Evolutionary conservation across 2,888 invertebrate genomes (phyloP).

Genomic region (Melipona beecheii): DNA sequence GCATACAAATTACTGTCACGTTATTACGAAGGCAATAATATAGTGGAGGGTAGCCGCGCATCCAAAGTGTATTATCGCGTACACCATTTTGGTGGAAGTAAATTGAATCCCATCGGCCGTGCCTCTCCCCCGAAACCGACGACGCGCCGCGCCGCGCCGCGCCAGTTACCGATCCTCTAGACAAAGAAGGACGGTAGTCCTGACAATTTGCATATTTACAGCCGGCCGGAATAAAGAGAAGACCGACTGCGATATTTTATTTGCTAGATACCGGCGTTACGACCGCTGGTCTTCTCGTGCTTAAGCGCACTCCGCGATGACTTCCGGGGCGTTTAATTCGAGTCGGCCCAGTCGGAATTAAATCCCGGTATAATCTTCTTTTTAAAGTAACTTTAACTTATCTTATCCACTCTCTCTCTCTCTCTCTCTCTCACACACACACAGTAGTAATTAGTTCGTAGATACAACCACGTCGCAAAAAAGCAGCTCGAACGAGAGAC

Average conservation of each 20-base stretch:
- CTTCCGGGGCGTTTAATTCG: slow-evolving; percentile 60
- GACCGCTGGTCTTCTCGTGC: slow-evolving; percentile 49
- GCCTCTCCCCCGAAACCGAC: slow-evolving; percentile 37
- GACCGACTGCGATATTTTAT: slow-evolving; percentile 67
- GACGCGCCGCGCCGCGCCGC: slow-evolving; percentile 12
- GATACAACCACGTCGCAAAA: background rate
- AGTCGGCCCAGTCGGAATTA: slow-evolving; percentile 47
- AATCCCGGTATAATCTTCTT: slow-evolving; percentile 51
- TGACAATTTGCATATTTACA: slow-evolving; percentile 77
- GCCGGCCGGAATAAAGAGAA: slow-evolving; percentile 69
- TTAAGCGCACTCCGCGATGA: slow-evolving; percentile 43
- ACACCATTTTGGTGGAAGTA: slow-evolving; percentile 76
- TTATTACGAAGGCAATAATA: slow-evolving; percentile 74
- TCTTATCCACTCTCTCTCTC: too few species aligned
- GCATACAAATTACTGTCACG: slow-evolving; percentile 73
- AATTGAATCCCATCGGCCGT: slow-evolving; percentile 77
- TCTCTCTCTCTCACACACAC: accelerated
- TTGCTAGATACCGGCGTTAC: slow-evolving; percentile 70
- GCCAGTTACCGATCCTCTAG: slow-evolving; percentile 60
- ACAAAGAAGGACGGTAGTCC: slow-evolving; percentile 70
- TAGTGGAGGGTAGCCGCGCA: slow-evolving; percentile 66
- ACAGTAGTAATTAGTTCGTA: background rate
- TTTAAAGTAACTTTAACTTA: slow-evolving; percentile 43
- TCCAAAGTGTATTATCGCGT: slow-evolving; percentile 75
- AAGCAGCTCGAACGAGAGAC: background rate